Base-by-base conservation (phyloP, 2,888 invertebrate species). In the Sympetrum striolatum region DNA sequence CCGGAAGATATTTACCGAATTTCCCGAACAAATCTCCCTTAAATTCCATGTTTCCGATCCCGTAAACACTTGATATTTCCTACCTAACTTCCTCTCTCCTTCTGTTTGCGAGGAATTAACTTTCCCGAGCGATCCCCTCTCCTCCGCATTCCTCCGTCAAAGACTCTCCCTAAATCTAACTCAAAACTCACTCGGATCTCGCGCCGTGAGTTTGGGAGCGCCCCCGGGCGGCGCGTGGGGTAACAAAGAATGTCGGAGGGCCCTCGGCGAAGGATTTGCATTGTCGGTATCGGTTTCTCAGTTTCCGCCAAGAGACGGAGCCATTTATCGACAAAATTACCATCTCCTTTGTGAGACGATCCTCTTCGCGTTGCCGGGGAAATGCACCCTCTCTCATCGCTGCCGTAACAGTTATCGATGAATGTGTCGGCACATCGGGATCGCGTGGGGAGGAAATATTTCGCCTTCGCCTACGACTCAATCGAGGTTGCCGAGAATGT, bases 311-410 rank as follows among this genome's bases (percentile, higher is more conserved):
- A 31, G 37, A 60, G 58, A 53, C 35, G 86, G 86, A 64, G 37
- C 37, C 86, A 86, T 37, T 86, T 86, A 86, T 64, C 86, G 60
- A 86, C 60, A 64, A 86, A 86, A 86, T 86, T 86, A 86, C 35
- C 60, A 60, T 58, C 60, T 86, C 86, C 60, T 86, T 86, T 86
- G 86, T 58, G 82, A 80, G 80, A 80, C 15, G 35, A 37, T 35
- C 35, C 37, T 35, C 37, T 25, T 0, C 8, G 25, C 4, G 44
- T 18, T 39, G 39, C 3, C 37, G 10, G 37, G 80, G 37, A 80
- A 44, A 37, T 37, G 80, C 80, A 39, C 22, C 37, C 31, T 22
- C 18, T 39, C 3, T 22, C 22, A 80, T 0, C 80, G 15, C 3
- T 37, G 4, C 10, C 37, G 37, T 18, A 37, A 37, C 39, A 37